phyloP scores from a whole-genome alignment of 2,113 vertebrate genomes.

The Syngnathoides biaculeatus region DNA sequence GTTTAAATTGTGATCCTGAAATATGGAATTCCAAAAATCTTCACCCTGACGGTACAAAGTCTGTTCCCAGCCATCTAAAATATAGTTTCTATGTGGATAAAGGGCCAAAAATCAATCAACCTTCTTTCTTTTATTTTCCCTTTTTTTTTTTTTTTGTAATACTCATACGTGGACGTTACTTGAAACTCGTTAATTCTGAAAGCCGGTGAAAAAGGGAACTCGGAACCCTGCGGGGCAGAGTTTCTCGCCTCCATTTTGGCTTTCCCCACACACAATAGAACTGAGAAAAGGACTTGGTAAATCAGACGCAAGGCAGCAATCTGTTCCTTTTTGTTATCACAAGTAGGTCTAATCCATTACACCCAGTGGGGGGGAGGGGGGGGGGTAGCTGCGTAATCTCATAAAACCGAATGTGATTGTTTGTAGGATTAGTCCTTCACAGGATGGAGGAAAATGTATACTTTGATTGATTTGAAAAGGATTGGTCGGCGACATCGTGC shows the following conservation, averaged over 20 bases:
- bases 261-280: conserved; percentile 39
- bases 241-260: conserved; percentile 31
- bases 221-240: conserved; percentile 36
- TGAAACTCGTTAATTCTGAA: conserved; percentile 21
- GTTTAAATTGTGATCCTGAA: not conserved
- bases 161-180: not conserved
- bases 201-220: conserved; percentile 25
- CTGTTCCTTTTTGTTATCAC: conserved; percentile 35
- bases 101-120: not conserved
- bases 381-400: conserved; percentile 32
- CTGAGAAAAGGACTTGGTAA: conserved; percentile 34
- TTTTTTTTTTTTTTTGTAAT: not conserved
- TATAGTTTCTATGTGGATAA: not conserved
- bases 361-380: conserved; percentile 20
- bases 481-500: conserved; percentile 11
- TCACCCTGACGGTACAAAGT: not conserved
- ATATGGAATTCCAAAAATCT: not conserved
- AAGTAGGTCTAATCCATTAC: conserved; percentile 47
- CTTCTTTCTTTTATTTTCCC: too few relatives aligned
- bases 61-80: not conserved
- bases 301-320: conserved; percentile 38
- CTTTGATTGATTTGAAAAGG: conserved; percentile 22
- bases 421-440: conserved; percentile 30
- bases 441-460: conserved; percentile 27
- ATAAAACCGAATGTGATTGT: conserved; percentile 41